A percentile compares a stretch with the other conserved stretches of the same genome.
Conservation (phyloP, 2,797 vertebrate species). For the Acanthiza pusilla region DNA sequence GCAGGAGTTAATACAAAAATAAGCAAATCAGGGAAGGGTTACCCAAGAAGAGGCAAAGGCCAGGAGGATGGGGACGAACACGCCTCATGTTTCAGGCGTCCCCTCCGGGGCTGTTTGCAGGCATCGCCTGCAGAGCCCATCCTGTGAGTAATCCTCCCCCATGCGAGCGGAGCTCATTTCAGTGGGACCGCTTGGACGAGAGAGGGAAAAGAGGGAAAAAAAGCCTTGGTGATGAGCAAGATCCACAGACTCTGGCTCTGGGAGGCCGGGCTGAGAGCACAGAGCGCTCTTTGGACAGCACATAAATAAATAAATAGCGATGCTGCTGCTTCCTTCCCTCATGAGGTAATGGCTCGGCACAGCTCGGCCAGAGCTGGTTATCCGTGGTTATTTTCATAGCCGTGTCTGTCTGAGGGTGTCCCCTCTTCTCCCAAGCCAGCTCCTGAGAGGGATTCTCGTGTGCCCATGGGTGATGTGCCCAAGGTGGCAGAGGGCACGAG, state of each 20-base stretch:
- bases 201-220: not conserved
- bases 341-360: not conserved
- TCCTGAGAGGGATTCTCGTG: rapidly evolving
- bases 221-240: not conserved
- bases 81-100: not conserved
- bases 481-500: not conserved
- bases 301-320: not conserved
- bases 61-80: conserved; percentile 21
- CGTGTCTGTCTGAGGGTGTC: not conserved
- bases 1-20: not conserved
- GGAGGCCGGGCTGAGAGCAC: not conserved
- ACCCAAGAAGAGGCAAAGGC: conserved; percentile 40
- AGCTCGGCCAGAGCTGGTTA: not conserved
- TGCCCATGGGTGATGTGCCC: rapidly evolving
- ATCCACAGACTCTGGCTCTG: not conserved
- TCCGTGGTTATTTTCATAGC: not conserved
- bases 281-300: not conserved
- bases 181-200: rapidly evolving
- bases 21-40: conserved; percentile 8
- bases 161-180: not conserved
- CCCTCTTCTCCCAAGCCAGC: rapidly evolving
- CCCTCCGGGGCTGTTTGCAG: not conserved
- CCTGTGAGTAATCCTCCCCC: conserved; percentile 16
- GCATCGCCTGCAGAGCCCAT: not conserved
- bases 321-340: not conserved